Evolutionary conservation across 35 echinoderm and acorn worm genomes (phyloP).

Genomic region (Hemicentrotus pulcherrimus): DNA sequence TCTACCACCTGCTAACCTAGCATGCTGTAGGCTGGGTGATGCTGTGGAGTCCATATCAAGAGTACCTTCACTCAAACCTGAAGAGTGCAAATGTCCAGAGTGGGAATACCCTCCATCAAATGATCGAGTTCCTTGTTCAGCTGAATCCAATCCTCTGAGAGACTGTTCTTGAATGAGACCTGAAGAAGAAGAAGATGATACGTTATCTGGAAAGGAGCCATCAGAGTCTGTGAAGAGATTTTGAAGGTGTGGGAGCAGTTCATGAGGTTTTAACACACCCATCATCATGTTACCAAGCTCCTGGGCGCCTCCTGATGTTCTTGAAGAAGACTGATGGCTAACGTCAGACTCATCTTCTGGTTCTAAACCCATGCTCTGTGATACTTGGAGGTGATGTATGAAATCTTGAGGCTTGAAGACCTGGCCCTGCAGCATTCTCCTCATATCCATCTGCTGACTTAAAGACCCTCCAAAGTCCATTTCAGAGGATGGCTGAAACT

Average conservation of each 20-base stretch:
- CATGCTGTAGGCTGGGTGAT: neutral
- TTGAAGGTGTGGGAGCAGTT: constrained; percentile 17
- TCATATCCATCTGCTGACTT: neutral
- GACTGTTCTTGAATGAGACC: neutral
- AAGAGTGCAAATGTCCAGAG: neutral
- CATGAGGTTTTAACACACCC: constrained; percentile 37
- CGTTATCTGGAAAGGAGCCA: neutral
- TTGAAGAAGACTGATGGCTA: constrained; percentile 23
- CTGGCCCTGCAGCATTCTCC: constrained; percentile 31
- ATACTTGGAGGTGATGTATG: constrained; percentile 14
- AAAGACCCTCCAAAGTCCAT: neutral
- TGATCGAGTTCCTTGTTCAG: neutral
- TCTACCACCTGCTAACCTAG: neutral
- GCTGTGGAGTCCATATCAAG: constrained; percentile 23
- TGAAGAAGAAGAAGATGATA: neutral
- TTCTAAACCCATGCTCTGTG: neutral
- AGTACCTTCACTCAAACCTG: constrained; percentile 21
- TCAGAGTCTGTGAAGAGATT: neutral
- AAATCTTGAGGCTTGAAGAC: constrained; percentile 35
- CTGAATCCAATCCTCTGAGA: neutral
- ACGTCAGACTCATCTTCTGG: constrained; percentile 6
- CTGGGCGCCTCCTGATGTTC: neutral
- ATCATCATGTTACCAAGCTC: neutral
- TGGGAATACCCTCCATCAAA: neutral
- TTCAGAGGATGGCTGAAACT: neutral